Evolutionary conservation across 2,113 vertebrate species (phyloP), one percentile per base, ranked within the genome.

Genomic region (Platichthys flesus): DNA sequence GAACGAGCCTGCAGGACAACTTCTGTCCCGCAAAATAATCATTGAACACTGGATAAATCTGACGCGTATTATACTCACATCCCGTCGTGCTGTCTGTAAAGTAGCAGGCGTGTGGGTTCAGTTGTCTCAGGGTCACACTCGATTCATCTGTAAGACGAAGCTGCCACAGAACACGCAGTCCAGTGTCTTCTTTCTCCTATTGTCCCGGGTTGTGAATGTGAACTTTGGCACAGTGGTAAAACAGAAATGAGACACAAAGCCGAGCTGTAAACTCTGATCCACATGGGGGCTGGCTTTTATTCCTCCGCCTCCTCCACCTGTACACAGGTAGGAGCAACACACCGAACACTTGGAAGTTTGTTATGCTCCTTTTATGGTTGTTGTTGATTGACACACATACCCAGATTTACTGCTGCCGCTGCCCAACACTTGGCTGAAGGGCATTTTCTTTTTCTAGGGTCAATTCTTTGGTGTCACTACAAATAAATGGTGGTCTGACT

Each of bases 201-300:
- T 93, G 91, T 91, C 51, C 79, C 28, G 9, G 24, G 13, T 24
- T 82, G 62, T 79, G 83, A 77, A 81, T n/a, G 37, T 90, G 88
- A 89, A 91, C 91, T 93, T 90, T 85, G 74, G 74, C 85, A 86
- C 87, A 76, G 65, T 75, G 76, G 62, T 77, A 58, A 71, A 74
- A 21, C 55, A 62, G 37, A 72, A 60, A 56, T 55, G 68, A 64
- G 71, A 71, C 5, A 79, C 71, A 78, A 85, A 60, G 67, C 61
- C 3, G 71, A 59, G 68, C 57, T 57, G 73, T 83, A 74, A 78
- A 62, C 62, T 47, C 15, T 56, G 62, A 63, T 77, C 70, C 59
- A 40, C 51, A 55, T 58, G 88, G 81, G 54, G 81, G 84, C 56
- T 75, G 77, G 79, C 78, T 91, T 85, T 76, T 45, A 54, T 74